Evolutionary conservation across 2,113 vertebrate species (phyloP).

Genomic region (Nerophis ophidion): DNA sequence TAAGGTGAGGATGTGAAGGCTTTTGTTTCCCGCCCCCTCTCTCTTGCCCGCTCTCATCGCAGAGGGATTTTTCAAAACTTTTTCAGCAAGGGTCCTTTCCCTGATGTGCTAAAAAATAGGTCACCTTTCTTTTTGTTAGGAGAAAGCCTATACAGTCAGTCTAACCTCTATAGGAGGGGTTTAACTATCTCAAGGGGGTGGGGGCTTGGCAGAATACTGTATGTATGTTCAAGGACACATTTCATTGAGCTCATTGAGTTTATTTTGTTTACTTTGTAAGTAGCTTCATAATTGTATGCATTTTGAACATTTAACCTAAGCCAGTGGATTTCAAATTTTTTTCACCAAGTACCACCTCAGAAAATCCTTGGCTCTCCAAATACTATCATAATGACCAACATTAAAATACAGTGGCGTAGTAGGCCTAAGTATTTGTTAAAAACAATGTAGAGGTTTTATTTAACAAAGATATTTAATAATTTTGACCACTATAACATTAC

Average conservation of each 20-base stretch:
- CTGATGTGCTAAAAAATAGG: conserved; percentile 56
- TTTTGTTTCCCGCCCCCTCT: conserved; percentile 17
- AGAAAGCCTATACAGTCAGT: conserved; percentile 36
- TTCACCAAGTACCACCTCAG: too few relatives aligned
- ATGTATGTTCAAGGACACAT: conserved; percentile 34
- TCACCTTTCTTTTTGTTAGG: conserved; percentile 58
- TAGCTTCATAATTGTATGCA: not conserved
- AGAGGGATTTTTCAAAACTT: conserved; percentile 46
- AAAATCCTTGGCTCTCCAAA: too few relatives aligned
- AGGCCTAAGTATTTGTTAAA: too few relatives aligned
- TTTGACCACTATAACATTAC: too few relatives aligned
- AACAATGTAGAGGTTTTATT: too few relatives aligned
- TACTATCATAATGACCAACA: too few relatives aligned
- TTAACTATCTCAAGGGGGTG: conserved; percentile 23
- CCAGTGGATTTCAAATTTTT: too few relatives aligned
- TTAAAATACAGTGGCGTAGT: too few relatives aligned
- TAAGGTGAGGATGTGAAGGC: conserved; percentile 2
- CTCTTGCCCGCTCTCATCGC: conserved; percentile 33
- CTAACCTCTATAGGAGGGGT: conserved; percentile 33
- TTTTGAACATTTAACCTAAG: too few relatives aligned
- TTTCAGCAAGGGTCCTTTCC: conserved; percentile 42
- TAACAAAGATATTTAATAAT: too few relatives aligned
- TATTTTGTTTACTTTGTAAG: not conserved
- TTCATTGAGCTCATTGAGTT: conserved; percentile 37
- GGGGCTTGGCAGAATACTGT: conserved; percentile 24